A percentile compares a stretch with the other conserved stretches of the same genome.
phyloP scores from a whole-genome alignment of 2,888 invertebrate species.

The Endomychus coccineus region DNA sequence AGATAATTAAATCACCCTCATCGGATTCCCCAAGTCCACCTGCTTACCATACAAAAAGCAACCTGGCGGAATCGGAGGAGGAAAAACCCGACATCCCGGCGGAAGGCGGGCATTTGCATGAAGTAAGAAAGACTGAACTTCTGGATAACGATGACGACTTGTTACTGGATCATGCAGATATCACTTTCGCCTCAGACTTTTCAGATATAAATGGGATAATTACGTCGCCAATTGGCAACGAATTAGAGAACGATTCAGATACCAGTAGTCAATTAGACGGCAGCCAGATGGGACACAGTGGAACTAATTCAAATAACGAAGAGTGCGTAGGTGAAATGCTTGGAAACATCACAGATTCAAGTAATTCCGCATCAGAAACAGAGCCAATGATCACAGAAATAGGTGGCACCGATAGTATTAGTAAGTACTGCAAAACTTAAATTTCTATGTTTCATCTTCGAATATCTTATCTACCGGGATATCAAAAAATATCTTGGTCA shows the following conservation, averaged over 20 bases:
- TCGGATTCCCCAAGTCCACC: slow-evolving; percentile 18
- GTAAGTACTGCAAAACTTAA: no score
- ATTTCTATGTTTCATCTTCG: no score
- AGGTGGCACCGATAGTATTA: no score
- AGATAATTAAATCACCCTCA: slow-evolving; percentile 35
- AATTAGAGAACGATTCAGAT: background rate
- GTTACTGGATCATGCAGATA: slow-evolving; percentile 19
- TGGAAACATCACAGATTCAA: no score
- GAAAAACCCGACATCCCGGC: slow-evolving; percentile 34
- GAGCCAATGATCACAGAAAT: no score
- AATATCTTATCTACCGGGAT: no score
- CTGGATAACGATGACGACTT: slow-evolving; percentile 27
- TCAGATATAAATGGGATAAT: slow-evolving; percentile 19
- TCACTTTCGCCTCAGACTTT: slow-evolving; percentile 34
- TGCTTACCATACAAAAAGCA: slow-evolving; percentile 20
- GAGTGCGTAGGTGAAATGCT: no score
- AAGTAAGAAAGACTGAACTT: slow-evolving; percentile 31
- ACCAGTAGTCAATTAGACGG: background rate
- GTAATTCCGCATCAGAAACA: no score
- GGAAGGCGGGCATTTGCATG: slow-evolving; percentile 20
- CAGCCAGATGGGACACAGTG: background rate
- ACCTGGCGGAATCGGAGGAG: slow-evolving; percentile 45
- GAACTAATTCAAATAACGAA: background rate
- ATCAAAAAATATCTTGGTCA: no score
- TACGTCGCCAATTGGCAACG: background rate